Conservation (phyloP, 2,113 vertebrate species). For the Condylura cristata region DNA sequence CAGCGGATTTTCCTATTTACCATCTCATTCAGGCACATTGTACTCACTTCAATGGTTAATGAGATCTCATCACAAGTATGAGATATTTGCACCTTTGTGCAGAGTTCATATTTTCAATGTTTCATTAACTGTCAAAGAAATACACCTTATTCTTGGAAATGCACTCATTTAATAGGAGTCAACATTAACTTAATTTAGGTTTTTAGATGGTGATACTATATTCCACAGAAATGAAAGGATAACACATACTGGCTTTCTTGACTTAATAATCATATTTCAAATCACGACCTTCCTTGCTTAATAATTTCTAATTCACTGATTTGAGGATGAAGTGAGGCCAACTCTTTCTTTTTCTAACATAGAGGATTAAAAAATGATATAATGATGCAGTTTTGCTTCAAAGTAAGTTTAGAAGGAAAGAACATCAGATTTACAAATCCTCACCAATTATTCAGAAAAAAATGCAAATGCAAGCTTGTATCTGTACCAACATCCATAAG, state of each 20-base stretch:
- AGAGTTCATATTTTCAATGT: constrained; percentile 52
- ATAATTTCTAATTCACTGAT: constrained; percentile 68
- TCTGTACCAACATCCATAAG: background rate
- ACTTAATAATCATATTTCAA: constrained; percentile 29
- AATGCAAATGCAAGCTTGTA: background rate
- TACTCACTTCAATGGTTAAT: constrained; percentile 52
- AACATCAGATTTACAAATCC: background rate
- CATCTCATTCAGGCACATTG: background rate
- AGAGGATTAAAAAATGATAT: constrained; percentile 63
- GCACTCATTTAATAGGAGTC: constrained; percentile 23
- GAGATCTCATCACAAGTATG: constrained; percentile 26
- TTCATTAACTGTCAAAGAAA: constrained; percentile 60
- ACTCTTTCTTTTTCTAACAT: constrained; percentile 63
- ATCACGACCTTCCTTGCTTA: constrained; percentile 65
- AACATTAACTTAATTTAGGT: constrained; percentile 43
- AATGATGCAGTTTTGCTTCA: constrained; percentile 39
- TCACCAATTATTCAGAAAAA: background rate
- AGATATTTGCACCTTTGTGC: constrained; percentile 49
- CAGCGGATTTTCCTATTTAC: constrained; percentile 51
- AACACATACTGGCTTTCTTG: background rate
- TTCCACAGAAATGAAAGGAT: constrained; percentile 57
- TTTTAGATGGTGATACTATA: constrained; percentile 62
- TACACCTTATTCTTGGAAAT: constrained; percentile 29
- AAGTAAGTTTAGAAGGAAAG: constrained; percentile 45
- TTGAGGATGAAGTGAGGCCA: constrained; percentile 62